A percentile compares a stretch with the other conserved stretches of the same genome.
Conservation (phyloP, 2,888 invertebrate genomes). For the Campoplex nolae region DNA sequence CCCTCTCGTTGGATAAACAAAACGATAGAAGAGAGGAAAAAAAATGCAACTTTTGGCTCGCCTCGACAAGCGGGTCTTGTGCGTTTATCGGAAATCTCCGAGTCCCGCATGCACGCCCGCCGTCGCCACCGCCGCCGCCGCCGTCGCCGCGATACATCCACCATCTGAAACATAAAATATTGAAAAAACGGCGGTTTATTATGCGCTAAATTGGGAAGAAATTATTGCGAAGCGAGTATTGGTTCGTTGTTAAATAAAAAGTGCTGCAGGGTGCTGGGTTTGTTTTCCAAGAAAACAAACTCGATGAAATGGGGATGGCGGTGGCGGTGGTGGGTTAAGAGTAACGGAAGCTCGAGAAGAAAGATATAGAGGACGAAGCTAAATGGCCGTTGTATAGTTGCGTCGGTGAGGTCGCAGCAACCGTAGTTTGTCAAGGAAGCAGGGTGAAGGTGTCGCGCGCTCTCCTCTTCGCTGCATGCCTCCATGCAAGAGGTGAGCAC, state of each 20-base stretch:
- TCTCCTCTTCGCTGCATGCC: too few relatives aligned
- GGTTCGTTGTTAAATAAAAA: too few relatives aligned
- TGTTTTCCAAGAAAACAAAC: background rate
- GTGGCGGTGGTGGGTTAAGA: background rate
- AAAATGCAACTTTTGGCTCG: background rate
- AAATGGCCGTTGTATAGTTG: conserved; percentile 52
- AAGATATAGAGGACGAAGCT: conserved; percentile 46
- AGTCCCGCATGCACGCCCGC: background rate
- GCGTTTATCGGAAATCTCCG: conserved; percentile 10
- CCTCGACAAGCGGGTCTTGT: background rate
- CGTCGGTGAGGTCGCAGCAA: conserved; percentile 30
- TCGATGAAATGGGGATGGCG: too few relatives aligned
- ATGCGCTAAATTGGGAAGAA: background rate
- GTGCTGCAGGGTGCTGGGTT: background rate
- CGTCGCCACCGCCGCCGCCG: too few relatives aligned
- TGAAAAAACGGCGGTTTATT: background rate
- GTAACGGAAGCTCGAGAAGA: conserved; percentile 47
- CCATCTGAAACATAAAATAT: conserved; percentile 36
- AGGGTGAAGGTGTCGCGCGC: too few relatives aligned
- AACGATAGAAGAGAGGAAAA: background rate
- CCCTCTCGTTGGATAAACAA: background rate
- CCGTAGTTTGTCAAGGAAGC: too few relatives aligned
- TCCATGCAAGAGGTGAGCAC: conserved; percentile 33
- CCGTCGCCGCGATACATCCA: background rate
- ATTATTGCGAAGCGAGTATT: background rate